phyloP scores from a whole-genome alignment of 2,113 vertebrate genomes.

The Forbesichthys agassizii region DNA sequence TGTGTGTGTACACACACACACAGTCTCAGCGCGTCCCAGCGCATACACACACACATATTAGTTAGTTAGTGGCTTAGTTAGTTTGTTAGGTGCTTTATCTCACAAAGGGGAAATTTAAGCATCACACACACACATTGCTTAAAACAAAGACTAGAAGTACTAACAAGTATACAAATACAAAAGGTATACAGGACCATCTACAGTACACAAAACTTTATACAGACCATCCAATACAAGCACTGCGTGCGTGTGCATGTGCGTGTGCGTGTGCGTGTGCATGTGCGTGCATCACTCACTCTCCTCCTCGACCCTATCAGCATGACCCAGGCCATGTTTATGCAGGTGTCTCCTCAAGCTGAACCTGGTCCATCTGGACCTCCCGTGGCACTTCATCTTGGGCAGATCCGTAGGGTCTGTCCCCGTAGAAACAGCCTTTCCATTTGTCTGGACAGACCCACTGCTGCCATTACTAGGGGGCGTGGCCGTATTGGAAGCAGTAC shows the following conservation, averaged over 20 bases:
- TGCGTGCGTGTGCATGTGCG: no score
- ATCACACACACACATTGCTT: no score
- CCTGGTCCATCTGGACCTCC: constrained; percentile 75
- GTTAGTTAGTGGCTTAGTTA: no score
- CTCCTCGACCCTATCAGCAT: constrained; percentile 82
- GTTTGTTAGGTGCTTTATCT: no score
- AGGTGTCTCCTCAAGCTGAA: constrained; percentile 87
- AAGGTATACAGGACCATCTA: neutral
- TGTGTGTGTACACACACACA: no score
- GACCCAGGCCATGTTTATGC: constrained; percentile 80
- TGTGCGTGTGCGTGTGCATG: no score
- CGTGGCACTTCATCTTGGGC: constrained; percentile 82
- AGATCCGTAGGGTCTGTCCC: constrained; percentile 70
- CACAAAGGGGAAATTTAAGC: no score
- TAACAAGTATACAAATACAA: no score
- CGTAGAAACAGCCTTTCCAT: constrained; percentile 39
- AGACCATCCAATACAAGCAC: neutral
- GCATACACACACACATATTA: no score
- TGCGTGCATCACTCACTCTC: constrained; percentile 79
- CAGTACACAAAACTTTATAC: neutral
- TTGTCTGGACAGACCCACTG: constrained; percentile 14
- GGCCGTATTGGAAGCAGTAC: neutral
- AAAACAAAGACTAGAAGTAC: no score
- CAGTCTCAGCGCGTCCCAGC: no score
- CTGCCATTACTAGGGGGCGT: constrained; percentile 14